Evolutionary conservation across 1,140 invertebrate genomes (phyloP), one percentile per base, ranked within the genome.

Genomic region (Physella acuta): DNA sequence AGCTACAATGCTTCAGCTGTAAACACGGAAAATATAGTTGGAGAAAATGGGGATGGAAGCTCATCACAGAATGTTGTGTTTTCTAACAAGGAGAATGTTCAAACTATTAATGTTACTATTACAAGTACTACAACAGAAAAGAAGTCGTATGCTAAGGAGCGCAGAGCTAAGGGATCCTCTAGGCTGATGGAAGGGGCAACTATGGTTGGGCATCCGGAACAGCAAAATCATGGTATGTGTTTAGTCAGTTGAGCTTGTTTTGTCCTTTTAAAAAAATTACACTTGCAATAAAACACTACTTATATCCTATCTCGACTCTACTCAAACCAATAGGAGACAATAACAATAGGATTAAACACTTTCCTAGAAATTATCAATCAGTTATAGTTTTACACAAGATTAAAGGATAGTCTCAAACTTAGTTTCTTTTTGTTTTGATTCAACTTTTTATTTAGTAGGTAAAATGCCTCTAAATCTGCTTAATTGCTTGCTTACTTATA

Each of bases 61-160:
- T 37, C 44, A 3, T 58, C 49, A 16, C 14, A 56, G 17, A 69
- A 53, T 37, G 73, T 75, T 11, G 69, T 75, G 56, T 71, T 75
- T 49, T 75, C 74, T 44, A 73, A 73, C 59, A 75, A 71, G 58
- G 74, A 75, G 49, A 75, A 72, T 36, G 62, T 75, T 16, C 72
- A 73, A 52, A 75, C 70, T 20, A 75, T 75, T 56, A 75, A 70
- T 55, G 75, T 77, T 16, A 73, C 73, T 24, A 77, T 73, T 39
- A 74, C 73, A 3, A 77, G 74, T 65, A 73, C 71, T 2, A 75
- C 70, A 16, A 75, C 71, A 11, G 75, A 77, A 52, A 73, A 73
- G 64, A 75, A 75, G 65, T 75, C 71, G 20, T 75, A 77, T 31
- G 63, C 71, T 44, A 73, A 75, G 34, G 73, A 75, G 20, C 53